phyloP scores from a whole-genome alignment of 2,113 vertebrate genomes.

The Chaetura pelagica region DNA sequence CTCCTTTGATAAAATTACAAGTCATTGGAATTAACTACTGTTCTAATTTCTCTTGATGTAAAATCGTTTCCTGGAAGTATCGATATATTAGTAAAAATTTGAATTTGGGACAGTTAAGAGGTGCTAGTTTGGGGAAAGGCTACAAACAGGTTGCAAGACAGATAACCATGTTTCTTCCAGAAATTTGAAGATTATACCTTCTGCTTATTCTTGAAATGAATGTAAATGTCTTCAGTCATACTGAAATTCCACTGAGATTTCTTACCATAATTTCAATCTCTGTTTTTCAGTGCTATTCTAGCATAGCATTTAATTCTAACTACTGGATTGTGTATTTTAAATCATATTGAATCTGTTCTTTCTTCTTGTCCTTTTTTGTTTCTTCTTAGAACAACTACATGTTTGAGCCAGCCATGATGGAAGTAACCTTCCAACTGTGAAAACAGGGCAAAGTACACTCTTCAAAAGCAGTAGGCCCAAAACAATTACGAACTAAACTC shows the following conservation, averaged over 20 bases:
- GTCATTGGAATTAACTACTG: background rate
- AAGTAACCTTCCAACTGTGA: background rate
- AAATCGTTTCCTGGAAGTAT: background rate
- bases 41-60: background rate
- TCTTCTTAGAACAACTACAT: background rate
- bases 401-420: background rate
- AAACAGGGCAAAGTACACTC: background rate
- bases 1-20: background rate
- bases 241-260: background rate
- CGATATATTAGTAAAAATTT: background rate
- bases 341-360: background rate
- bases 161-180: background rate
- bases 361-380: background rate
- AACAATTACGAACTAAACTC: background rate
- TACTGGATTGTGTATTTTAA: background rate
- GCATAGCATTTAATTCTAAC: background rate
- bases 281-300: conserved; percentile 13
- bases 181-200: background rate
- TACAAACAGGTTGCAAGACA: background rate
- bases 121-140: background rate
- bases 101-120: background rate
- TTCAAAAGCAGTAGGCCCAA: background rate
- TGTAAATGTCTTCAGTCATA: background rate
- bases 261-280: background rate
- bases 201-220: background rate